Base-by-base conservation (phyloP, 2,888 invertebrate genomes). In the Himalopsyche kuldschensis region DNA sequence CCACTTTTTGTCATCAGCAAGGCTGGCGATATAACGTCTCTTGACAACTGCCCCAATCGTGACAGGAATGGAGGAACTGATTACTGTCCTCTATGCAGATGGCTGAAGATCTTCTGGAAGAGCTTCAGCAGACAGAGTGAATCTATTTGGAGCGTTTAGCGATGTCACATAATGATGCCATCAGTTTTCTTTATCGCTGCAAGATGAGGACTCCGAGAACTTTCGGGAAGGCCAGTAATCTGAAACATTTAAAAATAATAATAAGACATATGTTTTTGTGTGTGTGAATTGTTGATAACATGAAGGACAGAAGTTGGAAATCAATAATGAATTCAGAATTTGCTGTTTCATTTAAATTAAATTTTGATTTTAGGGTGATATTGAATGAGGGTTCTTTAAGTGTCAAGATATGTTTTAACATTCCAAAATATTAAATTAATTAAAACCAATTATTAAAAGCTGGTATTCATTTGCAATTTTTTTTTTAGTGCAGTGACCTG, bases 101-200 rank as follows among this genome's bases (percentile, higher is more conserved):
- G 20, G n/a, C 24, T 55, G 55, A 55, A 55, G 55, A 11, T 55
- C 55, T 55, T 55, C 15, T 55, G 55, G 24, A 24, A 55, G 55
- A 55, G 20, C 24, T 55, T 55, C 55, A 55, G 6, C 55, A 8
- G 55, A 55, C 55, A 55, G 55, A 55, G 24, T 20, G 55, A n/a
- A 55, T 55, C 55, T 20, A 55, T 55, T 55, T 55, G 55, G 55
- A 55, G 55, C 55, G 20, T 55, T n/a, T n/a, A 55, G 20, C 1
- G 55, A 55, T 55, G 55, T n/a, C 4, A 2, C 20, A 20, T 20
- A 20, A 17, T 3, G 11, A 24, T n/a, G 35, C 17, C 78, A 63
- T 83, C 55, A 84, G 55, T 86, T 86, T 55, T 86, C 86, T 79
- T 86, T 86, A 75, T 86, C 86, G 75, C 86, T 86, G 84, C 84